Evolutionary conservation across 2,888 invertebrate genomes (phyloP).

Genomic region (Glyphotaelius pellucidus): DNA sequence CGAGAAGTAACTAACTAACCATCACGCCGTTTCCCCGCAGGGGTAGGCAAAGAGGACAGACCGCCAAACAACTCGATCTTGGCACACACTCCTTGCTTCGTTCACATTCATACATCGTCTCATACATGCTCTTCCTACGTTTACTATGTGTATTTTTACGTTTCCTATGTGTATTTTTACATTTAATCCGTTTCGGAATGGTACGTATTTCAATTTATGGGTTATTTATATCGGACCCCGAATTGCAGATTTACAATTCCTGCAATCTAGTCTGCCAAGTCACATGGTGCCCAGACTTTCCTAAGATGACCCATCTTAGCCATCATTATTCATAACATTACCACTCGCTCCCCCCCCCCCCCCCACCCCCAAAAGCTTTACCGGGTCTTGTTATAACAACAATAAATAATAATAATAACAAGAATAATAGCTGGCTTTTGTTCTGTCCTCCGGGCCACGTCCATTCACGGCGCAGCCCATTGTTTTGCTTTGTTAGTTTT

Average conservation of each 20-base stretch:
- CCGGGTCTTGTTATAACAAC: constrained; percentile 1
- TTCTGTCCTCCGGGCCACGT: not conserved
- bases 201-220: not conserved
- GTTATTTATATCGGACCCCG: not conserved
- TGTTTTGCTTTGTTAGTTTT: constrained; percentile 10
- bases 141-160: too few relatives aligned
- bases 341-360: not conserved
- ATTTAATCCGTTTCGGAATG: not conserved
- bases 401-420: not conserved
- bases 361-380: not conserved
- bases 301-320: constrained; percentile 20
- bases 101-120: too few relatives aligned
- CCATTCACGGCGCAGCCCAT: not conserved
- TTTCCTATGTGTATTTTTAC: too few relatives aligned
- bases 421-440: not conserved
- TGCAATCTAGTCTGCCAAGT: not conserved
- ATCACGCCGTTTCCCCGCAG: too few relatives aligned
- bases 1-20: too few relatives aligned
- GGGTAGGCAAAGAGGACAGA: too few relatives aligned
- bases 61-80: too few relatives aligned
- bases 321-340: not conserved
- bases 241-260: not conserved
- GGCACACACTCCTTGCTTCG: too few relatives aligned
- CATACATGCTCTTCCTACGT: too few relatives aligned
- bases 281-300: constrained; percentile 16